These are phyloP conservation scores for Linyphia triangularis DNA, from an alignment of 2,888 invertebrate species.

Conservation along the genomic window DNA sequence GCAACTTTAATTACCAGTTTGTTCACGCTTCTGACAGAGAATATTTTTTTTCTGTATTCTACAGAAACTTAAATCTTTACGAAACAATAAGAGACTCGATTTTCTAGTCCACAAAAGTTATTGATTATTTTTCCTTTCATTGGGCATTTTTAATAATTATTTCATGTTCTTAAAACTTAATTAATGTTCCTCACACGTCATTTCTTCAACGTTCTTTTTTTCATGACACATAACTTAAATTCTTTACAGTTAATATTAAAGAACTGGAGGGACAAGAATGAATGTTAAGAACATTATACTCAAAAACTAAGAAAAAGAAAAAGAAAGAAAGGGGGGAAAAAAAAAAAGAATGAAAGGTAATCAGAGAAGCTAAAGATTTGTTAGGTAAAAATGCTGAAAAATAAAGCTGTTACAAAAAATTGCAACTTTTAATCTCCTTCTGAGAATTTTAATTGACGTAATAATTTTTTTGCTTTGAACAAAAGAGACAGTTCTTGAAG, in stretches of 20 bases:
- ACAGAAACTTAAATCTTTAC: neutral
- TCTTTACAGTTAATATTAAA: neutral
- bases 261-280: neutral
- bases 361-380: neutral
- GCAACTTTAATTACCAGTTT: neutral
- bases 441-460: neutral
- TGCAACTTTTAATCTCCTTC: neutral
- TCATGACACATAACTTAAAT: neutral
- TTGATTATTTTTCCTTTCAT: neutral
- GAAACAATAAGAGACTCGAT: neutral
- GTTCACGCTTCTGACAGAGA: neutral
- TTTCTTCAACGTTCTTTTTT: neutral
- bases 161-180: neutral
- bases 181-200: slow-evolving; percentile 6
- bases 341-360: slow-evolving; percentile 5
- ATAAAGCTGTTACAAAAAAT: neutral
- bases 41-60: neutral
- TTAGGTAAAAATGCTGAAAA: neutral
- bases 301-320: neutral
- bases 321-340: neutral
- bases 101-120: neutral
- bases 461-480: neutral
- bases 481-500: neutral
- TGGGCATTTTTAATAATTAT: neutral
- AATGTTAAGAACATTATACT: neutral